Conservation (phyloP, 1,140 invertebrate genomes). For the Bombus polaris region DNA sequence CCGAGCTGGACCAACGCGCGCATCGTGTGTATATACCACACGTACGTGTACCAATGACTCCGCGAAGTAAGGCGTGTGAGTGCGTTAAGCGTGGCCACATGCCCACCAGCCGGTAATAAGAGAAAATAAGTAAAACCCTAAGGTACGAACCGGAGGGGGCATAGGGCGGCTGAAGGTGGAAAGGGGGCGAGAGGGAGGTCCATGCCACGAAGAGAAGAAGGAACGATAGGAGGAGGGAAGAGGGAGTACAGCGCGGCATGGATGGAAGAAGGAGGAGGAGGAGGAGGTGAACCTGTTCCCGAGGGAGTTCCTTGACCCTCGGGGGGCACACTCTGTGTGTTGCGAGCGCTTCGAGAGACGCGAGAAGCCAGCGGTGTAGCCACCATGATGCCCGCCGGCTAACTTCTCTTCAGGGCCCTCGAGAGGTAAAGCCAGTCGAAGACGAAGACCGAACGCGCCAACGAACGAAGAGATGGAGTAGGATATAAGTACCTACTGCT, state of each 20-base stretch:
- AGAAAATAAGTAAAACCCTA: conserved; percentile 78
- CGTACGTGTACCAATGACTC: conserved; percentile 15
- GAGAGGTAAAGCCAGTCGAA: conserved; percentile 48
- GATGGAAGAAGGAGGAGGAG: conserved; percentile 63
- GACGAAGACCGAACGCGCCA: conserved; percentile 26
- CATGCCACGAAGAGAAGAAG: conserved; percentile 12
- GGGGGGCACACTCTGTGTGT: conserved; percentile 65
- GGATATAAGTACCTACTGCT: conserved; percentile 10
- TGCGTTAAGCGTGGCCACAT: conserved; percentile 70
- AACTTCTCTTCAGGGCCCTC: conserved; percentile 66
- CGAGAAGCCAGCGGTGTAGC: conserved; percentile 75
- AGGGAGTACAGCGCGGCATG: conserved; percentile 1
- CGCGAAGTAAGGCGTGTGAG: conserved; percentile 50
- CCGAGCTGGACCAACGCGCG: conserved; percentile 60
- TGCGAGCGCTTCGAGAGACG: conserved; percentile 69
- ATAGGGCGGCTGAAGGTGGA: conserved; percentile 65
- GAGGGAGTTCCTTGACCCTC: conserved; percentile 83
- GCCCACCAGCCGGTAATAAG: conserved; percentile 75
- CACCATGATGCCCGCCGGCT: conserved; percentile 77
- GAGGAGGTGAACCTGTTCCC: conserved; percentile 82
- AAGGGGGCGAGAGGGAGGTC: conserved; percentile 30
- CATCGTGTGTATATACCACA: neutral
- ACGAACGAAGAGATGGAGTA: conserved; percentile 35
- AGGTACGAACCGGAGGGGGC: conserved; percentile 75
- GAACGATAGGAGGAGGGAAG: conserved; percentile 12